Evolutionary conservation across 2,888 invertebrate genomes (phyloP).

Genomic region (Heliconius hortense): DNA sequence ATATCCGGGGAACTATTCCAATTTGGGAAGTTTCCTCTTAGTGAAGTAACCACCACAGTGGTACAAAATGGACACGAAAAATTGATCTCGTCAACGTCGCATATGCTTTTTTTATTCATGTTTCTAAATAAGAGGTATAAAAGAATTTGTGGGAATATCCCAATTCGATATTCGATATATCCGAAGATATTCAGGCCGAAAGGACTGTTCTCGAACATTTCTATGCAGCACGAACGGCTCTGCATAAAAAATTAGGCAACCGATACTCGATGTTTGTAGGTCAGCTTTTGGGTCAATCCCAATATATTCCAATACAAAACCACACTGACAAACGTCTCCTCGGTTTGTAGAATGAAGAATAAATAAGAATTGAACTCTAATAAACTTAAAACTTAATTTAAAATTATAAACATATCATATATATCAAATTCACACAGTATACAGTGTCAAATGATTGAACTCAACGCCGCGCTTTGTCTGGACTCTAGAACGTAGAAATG

Average conservation of each 20-base stretch:
- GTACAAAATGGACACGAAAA: conserved; percentile 62
- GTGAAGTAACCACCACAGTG: conserved; percentile 61
- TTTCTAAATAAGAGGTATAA: conserved; percentile 33
- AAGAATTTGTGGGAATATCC: conserved; percentile 15
- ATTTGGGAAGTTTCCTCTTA: conserved; percentile 75
- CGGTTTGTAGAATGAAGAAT: neutral
- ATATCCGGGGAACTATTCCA: conserved; percentile 77
- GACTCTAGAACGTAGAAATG: too few species aligned
- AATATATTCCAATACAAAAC: conserved; percentile 49
- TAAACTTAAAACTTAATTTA: neutral
- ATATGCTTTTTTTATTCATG: conserved; percentile 19
- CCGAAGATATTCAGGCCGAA: conserved; percentile 23
- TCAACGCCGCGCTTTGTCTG: too few species aligned
- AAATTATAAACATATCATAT: too few species aligned
- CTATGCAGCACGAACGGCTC: conserved; percentile 40
- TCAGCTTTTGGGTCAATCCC: conserved; percentile 49
- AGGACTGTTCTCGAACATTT: conserved; percentile 28
- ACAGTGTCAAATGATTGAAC: too few species aligned
- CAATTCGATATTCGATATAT: conserved; percentile 22
- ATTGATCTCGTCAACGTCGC: conserved; percentile 47
- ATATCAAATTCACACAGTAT: too few species aligned
- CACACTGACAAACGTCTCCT: conserved; percentile 42
- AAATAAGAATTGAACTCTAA: neutral
- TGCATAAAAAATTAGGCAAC: conserved; percentile 55
- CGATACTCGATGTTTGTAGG: conserved; percentile 51